Base-by-base conservation (phyloP, 2,888 invertebrate genomes). In the Pristionchus entomophagus region DNA sequence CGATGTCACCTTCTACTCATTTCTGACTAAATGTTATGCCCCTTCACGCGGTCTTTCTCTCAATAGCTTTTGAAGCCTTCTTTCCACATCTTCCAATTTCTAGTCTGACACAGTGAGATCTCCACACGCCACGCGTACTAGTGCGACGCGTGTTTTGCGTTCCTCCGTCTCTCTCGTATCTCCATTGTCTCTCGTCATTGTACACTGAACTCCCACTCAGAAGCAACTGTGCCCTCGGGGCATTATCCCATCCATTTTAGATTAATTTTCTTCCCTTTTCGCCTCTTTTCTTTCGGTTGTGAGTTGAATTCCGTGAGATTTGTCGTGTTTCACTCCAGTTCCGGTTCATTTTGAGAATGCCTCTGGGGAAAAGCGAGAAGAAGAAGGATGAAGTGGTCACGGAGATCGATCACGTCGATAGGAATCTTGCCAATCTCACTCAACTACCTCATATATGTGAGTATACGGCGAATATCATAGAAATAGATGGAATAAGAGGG, bases 391-490 rank as follows among this genome's bases (percentile, higher is more conserved):
- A 96, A 88, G 96, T 96, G 94, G 97, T 97, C 95, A 96, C 97
- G 65, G 98, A 98, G 95, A 95, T 99, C 93, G 98, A 99, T 95
- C 95, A 98, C 93, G 96, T 97, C 87, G 99, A 99, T 94, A 97
- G 97, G 94, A 96, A 96, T 85, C 96, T 99, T 90, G 95, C 96
- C 49, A 96, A 96, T 91, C 96, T 99, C 93, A 96, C 96, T 93
- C 98, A 98, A 95, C 95, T 98, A 94, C 97, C 97, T 89, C 96
- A 97, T 92, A 95, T 98, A 92, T 96, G 98, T 98, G 95, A 97
- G 97, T 96, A 94, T 81, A 38, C 62, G 26, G 14, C 51, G 5
- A 3, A 2, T 69, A 69, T 22, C 45, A 14, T 19, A n/a, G 22
- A n/a, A 38, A 69, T n/a, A 69, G 19, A 2, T 4, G 22, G 8